Base-by-base conservation (phyloP, 2,888 invertebrate genomes). In the Peribatodes rhomboidaria region DNA sequence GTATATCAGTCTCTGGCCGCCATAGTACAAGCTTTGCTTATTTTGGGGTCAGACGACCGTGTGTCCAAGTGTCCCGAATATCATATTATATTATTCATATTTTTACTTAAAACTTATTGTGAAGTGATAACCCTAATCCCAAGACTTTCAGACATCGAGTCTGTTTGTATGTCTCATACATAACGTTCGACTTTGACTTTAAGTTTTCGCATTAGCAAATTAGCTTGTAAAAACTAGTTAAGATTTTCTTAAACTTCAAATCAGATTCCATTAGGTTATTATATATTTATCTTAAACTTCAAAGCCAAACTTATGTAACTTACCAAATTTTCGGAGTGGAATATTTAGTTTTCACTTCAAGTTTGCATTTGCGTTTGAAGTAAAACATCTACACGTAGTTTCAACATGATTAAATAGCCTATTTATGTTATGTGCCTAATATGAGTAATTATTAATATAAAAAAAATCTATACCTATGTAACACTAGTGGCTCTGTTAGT, bases 141-240 rank as follows among this genome's bases (percentile, higher is more conserved):
- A 55, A 61, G 50, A 35, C 39, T 47, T 60, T 35, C 42, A 49
- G 55, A 42, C 49, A 20, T 13, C 52, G 35, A 49, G 55, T 22
- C 62, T 67, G 44, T 62, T 68, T 67, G 66, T 68, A 42, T 58
- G 63, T 33, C 57, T 61, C 46, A 53, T 27, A n/a, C n/a, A 27
- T 62, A 63, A 49, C 33, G 42, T 50, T 61, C 35, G 58, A 42
- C 49, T 64, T 49, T 37, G 20, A 42, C 33, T 49, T 39, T 49
- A 22, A 66, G 61, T 58, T 61, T 55, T 55, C 54, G 50, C 61
- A 66, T 66, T 59, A 66, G 55, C 50, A 50, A 59, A 62, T 65
- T 56, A 65, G 42, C 58, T 62, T 58, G 55, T 41, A 42, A 57
- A 31, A 22, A 27, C 18, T 59, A 55, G 37, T 54, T 52, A 4